Evolutionary conservation across 2,797 vertebrate genomes (phyloP), one percentile per base, ranked within the genome.

Genomic region (Siniperca obscura): DNA sequence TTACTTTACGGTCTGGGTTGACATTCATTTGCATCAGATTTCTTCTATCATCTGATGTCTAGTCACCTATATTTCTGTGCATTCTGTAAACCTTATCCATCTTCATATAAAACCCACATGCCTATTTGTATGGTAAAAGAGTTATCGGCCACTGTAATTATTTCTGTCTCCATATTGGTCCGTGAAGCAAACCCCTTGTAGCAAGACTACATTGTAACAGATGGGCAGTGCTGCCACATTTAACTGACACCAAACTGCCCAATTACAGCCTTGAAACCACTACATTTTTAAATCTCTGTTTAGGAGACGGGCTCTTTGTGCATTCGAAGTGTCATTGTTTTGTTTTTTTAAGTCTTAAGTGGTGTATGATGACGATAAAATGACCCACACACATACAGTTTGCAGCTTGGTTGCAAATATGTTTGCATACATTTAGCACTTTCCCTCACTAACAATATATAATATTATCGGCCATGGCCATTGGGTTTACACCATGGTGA

Each of bases 1-100:
- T 76, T 44, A 50, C 7, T 61, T 67, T 60, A 25, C 3, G 4
- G 13, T 46, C 21, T 6, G 25, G 2, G 48, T 40, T 2, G 6
- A 64, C 55, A 13, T 57, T 67, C 4, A 52, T 76, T 78, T 69
- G 75, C 61, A 76, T 76, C 40, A n/a, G 7, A 68, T 74, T 74
- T 72, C 3, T 48, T 57, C 27, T 10, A 19, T 80, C n/a, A 55
- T 72, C 38, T 30, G 19, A 62, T 68, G 25, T 56, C 16, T 50
- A 38, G 16, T 60, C 44, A n/a, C 4, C 12, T 44, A 17, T 44
- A 38, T 59, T 42, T 78, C 56, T 81, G 22, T 69, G 48, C 48
- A 16, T 56, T 55, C 42, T 38, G 36, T 62, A 3, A 1, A 57
- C 1, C 0, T 30, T 4, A 67, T 40, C 5, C 21, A 42, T 62